Conservation (phyloP, 1,140 invertebrate species). For the Hestina assimilis region DNA sequence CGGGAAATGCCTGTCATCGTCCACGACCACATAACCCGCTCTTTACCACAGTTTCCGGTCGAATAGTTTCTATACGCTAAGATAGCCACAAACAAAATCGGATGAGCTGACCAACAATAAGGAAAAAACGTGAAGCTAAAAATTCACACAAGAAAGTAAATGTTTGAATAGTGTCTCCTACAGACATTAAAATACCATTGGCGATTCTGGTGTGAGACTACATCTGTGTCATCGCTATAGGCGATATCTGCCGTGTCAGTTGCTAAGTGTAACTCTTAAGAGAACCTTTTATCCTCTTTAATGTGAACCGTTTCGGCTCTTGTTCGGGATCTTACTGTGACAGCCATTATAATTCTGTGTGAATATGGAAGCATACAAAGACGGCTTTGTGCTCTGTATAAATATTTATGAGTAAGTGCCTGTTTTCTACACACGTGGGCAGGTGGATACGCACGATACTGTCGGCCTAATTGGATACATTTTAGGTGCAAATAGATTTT, state of each 20-base stretch:
- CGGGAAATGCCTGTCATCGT: constrained; percentile 43
- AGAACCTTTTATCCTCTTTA: constrained; percentile 68
- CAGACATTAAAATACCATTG: constrained; percentile 33
- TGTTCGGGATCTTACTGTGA: constrained; percentile 68
- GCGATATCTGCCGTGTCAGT: constrained; percentile 57
- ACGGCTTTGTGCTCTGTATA: constrained; percentile 65
- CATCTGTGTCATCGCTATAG: constrained; percentile 56
- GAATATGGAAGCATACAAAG: constrained; percentile 72
- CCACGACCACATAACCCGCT: constrained; percentile 37
- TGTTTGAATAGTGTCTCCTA: constrained; percentile 28
- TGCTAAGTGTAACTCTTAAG: constrained; percentile 64
- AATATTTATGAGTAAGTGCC: constrained; percentile 74
- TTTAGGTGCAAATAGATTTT: constrained; percentile 61
- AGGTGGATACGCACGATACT: constrained; percentile 66
- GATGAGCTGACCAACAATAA: constrained; percentile 37
- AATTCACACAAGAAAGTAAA: constrained; percentile 35
- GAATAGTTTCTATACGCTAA: constrained; percentile 10
- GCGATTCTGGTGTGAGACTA: constrained; percentile 35
- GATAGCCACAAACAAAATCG: constrained; percentile 45
- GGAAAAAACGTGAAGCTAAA: constrained; percentile 18
- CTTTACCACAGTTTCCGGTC: constrained; percentile 50
- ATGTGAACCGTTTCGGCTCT: constrained; percentile 70
- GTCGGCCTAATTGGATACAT: constrained; percentile 60
- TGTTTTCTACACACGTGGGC: constrained; percentile 68
- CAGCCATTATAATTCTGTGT: constrained; percentile 73